phyloP scores from a whole-genome alignment of 92 coral and sea anemone species.

The Porites lobata region DNA sequence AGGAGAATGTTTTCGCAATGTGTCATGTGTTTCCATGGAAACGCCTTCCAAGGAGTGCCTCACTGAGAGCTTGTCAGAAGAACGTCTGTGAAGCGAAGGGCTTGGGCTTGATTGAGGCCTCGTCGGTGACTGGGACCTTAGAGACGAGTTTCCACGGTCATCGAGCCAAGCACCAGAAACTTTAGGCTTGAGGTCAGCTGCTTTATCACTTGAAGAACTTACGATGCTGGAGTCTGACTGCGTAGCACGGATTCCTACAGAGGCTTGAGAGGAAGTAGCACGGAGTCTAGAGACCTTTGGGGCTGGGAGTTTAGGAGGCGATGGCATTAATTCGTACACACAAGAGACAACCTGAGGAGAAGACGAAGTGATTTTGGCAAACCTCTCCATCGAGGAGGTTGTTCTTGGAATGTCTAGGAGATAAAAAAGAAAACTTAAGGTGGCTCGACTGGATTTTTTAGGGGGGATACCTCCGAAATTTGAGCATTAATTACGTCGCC shows the following conservation, averaged over 20 bases:
- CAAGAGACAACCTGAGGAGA: conserved; percentile 1
- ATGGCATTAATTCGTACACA: conserved; percentile 22
- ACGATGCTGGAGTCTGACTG: conserved; percentile 74
- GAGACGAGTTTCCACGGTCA: conserved; percentile 5
- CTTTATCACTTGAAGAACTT: conserved; percentile 59
- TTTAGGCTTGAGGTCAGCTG: conserved; percentile 63
- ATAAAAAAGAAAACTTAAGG: background rate
- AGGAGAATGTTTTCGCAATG: background rate
- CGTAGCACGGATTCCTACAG: conserved; percentile 49
- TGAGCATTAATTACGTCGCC: too few species aligned
- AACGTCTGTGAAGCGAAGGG: conserved; percentile 34
- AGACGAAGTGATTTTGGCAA: conserved; percentile 1
- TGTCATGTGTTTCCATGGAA: conserved; percentile 2
- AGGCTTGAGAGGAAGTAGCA: conserved; percentile 67
- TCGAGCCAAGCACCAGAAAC: conserved; percentile 74
- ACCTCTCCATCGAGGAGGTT: conserved; percentile 23
- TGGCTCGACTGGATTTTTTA: too few species aligned
- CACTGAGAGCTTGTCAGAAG: conserved; percentile 15
- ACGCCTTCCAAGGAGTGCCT: conserved; percentile 20
- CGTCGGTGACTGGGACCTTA: conserved; percentile 29
- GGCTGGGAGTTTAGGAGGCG: conserved; percentile 74
- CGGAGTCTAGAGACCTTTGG: conserved; percentile 69
- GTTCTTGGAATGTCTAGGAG: conserved; percentile 17
- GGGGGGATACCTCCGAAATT: too few species aligned
- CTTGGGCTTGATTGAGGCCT: conserved; percentile 45